Conservation (phyloP, 2,888 invertebrate genomes). For the Ochlodes sylvanus region DNA sequence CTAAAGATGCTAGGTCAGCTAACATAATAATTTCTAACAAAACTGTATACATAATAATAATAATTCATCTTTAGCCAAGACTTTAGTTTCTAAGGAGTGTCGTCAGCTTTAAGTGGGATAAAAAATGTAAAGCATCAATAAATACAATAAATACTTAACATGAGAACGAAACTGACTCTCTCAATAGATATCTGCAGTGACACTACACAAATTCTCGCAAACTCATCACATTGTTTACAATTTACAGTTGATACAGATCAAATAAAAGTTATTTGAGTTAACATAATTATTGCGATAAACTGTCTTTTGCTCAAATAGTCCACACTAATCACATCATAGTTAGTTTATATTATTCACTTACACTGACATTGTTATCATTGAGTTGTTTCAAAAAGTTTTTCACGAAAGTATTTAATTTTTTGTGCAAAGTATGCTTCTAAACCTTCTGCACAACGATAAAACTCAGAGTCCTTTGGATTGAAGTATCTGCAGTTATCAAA, state of each 20-base stretch:
- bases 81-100: constrained; percentile 57
- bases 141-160: constrained; percentile 81
- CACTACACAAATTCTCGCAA: constrained; percentile 68
- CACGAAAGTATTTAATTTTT: constrained; percentile 94
- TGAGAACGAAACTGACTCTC: constrained; percentile 67
- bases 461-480: constrained; percentile 97
- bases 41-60: constrained; percentile 68
- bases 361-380: constrained; percentile 77
- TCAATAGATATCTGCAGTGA: constrained; percentile 58
- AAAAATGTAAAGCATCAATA: constrained; percentile 68
- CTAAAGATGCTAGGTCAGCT: constrained; percentile 77
- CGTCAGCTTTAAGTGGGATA: constrained; percentile 67
- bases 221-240: constrained; percentile 76
- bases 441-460: constrained; percentile 98
- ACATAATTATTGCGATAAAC: constrained; percentile 44
- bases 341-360: constrained; percentile 38
- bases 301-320: constrained; percentile 42
- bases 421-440: constrained; percentile 98
- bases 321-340: constrained; percentile 13
- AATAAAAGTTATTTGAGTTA: constrained; percentile 50
- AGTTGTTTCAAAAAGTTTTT: constrained; percentile 90
- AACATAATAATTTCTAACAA: constrained; percentile 73
- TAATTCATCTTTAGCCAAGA: constrained; percentile 60
- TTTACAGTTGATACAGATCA: constrained; percentile 73
- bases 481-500: constrained; percentile 99